Evolutionary conservation across 2,797 vertebrate genomes (phyloP).

Genomic region (Chrosomus eos): DNA sequence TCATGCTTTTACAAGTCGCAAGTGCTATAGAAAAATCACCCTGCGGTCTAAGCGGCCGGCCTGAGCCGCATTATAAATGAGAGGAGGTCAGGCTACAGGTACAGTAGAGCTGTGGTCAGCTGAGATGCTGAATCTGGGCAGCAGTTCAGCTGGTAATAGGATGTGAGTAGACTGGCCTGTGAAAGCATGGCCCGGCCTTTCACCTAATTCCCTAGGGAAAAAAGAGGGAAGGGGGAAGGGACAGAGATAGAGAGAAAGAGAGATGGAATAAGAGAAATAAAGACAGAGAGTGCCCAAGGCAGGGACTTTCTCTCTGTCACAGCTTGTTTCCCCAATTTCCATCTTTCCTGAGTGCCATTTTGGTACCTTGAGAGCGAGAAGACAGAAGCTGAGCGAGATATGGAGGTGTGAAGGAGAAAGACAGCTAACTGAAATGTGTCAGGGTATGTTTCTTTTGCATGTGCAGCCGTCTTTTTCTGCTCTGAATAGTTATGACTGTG

Average conservation of each 20-base stretch:
- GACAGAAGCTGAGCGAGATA: neutral
- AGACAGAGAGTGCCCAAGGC: conserved; percentile 34
- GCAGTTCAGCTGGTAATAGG: conserved; percentile 48
- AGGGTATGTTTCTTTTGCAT: conserved; percentile 13
- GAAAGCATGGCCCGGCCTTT: conserved; percentile 36
- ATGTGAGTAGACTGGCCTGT: conserved; percentile 45
- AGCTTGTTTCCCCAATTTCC: neutral
- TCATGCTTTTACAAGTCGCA: neutral
- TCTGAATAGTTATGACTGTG: conserved; percentile 69
- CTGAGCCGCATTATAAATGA: conserved; percentile 22
- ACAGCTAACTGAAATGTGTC: conserved; percentile 12
- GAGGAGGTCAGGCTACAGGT: conserved; percentile 30
- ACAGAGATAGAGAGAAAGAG: conserved; percentile 1
- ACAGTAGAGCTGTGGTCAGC: conserved; percentile 34
- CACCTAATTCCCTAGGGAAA: conserved; percentile 31
- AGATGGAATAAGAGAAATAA: conserved; percentile 6
- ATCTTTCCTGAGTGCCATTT: conserved; percentile 20
- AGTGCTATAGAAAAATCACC: neutral
- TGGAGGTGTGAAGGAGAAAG: conserved; percentile 15
- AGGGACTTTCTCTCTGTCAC: conserved; percentile 13
- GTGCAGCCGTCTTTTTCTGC: conserved; percentile 45
- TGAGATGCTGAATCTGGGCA: conserved; percentile 45
- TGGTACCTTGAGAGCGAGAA: conserved; percentile 5
- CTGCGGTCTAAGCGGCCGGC: neutral
- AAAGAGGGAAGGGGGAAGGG: conserved; percentile 54